A percentile compares a stretch with the other conserved stretches of the same genome.
Evolutionary conservation across 2,113 vertebrate genomes (phyloP).

Genomic region (Proteles cristata): DNA sequence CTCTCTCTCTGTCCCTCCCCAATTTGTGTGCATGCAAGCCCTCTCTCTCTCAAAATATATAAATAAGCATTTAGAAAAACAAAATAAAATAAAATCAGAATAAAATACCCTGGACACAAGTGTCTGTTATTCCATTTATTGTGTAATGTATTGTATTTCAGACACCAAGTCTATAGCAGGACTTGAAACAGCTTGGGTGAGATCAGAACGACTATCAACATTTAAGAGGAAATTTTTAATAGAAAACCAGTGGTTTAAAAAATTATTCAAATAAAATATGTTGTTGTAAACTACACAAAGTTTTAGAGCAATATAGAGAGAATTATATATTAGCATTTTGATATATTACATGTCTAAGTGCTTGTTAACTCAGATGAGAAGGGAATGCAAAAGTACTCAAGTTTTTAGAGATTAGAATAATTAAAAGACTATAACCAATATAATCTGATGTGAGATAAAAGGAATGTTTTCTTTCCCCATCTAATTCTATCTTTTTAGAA

Average conservation of each 20-base stretch:
- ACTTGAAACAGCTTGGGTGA: neutral
- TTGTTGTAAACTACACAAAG: neutral
- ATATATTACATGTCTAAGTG: neutral
- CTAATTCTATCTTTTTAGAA: neutral
- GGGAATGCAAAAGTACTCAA: neutral
- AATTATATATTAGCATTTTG: neutral
- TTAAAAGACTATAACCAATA: neutral
- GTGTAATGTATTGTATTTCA: neutral
- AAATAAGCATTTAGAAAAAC: too few species aligned
- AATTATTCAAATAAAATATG: neutral
- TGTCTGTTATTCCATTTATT: neutral
- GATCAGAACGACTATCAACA: neutral
- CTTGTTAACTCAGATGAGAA: neutral
- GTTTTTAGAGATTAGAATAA: neutral
- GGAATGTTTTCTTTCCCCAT: neutral
- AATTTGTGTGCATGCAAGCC: too few species aligned
- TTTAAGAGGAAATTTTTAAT: neutral
- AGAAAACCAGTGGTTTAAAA: neutral
- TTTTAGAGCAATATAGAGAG: neutral
- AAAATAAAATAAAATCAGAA: too few species aligned
- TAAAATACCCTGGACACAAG: too few species aligned
- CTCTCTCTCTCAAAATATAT: too few species aligned
- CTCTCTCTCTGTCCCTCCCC: too few species aligned
- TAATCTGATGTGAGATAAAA: neutral
- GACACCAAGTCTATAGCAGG: too few species aligned